These are phyloP conservation scores for Drosophila watanabei DNA, from an alignment of 1,140 invertebrate species.

Conservation along the genomic window DNA sequence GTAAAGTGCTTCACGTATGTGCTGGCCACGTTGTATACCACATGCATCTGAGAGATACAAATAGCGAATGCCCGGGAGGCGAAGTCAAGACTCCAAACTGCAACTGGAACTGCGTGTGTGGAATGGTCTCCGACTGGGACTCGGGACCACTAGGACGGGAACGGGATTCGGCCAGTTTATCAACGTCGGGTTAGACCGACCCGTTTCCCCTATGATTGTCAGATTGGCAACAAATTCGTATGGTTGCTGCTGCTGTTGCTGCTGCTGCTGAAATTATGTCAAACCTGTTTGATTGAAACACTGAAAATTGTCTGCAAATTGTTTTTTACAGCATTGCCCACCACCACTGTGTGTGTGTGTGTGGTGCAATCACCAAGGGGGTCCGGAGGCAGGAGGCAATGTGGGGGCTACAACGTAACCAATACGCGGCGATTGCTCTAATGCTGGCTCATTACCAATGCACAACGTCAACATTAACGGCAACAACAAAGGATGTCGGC, in stretches of 20 bases:
- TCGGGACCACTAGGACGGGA: constrained; percentile 25
- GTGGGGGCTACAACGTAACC: constrained; percentile 34
- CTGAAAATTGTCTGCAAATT: constrained; percentile 54
- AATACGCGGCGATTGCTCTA: constrained; percentile 40
- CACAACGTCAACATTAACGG: constrained; percentile 47
- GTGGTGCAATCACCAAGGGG: constrained; percentile 41
- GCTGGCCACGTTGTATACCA: constrained; percentile 25
- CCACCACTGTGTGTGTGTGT: background rate
- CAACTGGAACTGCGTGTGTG: constrained; percentile 36
- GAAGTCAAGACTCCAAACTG: constrained; percentile 31
- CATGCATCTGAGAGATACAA: constrained; percentile 64
- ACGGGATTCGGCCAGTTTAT: constrained; percentile 51
- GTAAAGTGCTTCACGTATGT: constrained; percentile 50
- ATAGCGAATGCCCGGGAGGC: constrained; percentile 46
- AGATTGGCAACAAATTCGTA: constrained; percentile 45
- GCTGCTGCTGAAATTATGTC: constrained; percentile 61
- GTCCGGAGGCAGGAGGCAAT: background rate
- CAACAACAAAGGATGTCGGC: constrained; percentile 51
- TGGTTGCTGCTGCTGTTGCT: constrained; percentile 18
- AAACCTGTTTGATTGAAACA: constrained; percentile 71
- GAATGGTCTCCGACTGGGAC: constrained; percentile 1
- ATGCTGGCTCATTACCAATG: constrained; percentile 55
- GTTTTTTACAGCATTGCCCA: constrained; percentile 51
- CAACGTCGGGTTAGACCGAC: constrained; percentile 28
- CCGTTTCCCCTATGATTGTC: constrained; percentile 25